Evolutionary conservation across 1,140 invertebrate species (phyloP).

Genomic region (Cyclargus thomasi): DNA sequence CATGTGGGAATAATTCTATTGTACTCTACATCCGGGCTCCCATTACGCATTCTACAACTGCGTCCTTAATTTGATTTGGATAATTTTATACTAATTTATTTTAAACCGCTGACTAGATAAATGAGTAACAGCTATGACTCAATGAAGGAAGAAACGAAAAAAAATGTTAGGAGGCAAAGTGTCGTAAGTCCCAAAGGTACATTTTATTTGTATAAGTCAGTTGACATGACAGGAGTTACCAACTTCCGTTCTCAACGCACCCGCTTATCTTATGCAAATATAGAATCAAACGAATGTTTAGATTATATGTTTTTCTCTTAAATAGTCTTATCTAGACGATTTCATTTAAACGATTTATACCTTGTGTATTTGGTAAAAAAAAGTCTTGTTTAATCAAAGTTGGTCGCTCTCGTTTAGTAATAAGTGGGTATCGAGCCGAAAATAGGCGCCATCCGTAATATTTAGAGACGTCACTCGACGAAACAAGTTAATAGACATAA

Average conservation of each 20-base stretch:
- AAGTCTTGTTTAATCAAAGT: neutral
- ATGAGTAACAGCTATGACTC: too few relatives aligned
- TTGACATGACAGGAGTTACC: constrained; percentile 43
- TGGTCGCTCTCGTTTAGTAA: neutral
- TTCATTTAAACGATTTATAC: constrained; percentile 22
- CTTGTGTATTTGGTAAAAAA: constrained; percentile 33
- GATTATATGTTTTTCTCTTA: constrained; percentile 44
- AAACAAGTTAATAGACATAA: constrained; percentile 59
- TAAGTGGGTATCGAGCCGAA: constrained; percentile 21
- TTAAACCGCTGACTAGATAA: neutral
- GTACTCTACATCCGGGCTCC: constrained; percentile 67
- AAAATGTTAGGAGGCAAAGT: constrained; percentile 17
- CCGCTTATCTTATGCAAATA: constrained; percentile 64
- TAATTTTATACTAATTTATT: neutral
- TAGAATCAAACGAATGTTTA: constrained; percentile 57
- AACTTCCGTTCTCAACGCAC: constrained; percentile 64
- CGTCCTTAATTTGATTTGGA: constrained; percentile 45
- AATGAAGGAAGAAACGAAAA: neutral
- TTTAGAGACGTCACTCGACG: constrained; percentile 41
- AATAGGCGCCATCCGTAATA: constrained; percentile 38
- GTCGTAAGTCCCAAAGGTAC: constrained; percentile 30
- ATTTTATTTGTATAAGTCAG: constrained; percentile 38
- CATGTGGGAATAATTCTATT: constrained; percentile 74
- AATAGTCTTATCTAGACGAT: constrained; percentile 19
- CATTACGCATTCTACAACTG: constrained; percentile 42